Evolutionary conservation across 2,888 invertebrate species (phyloP).

Genomic region (Sesia bembeciformis): DNA sequence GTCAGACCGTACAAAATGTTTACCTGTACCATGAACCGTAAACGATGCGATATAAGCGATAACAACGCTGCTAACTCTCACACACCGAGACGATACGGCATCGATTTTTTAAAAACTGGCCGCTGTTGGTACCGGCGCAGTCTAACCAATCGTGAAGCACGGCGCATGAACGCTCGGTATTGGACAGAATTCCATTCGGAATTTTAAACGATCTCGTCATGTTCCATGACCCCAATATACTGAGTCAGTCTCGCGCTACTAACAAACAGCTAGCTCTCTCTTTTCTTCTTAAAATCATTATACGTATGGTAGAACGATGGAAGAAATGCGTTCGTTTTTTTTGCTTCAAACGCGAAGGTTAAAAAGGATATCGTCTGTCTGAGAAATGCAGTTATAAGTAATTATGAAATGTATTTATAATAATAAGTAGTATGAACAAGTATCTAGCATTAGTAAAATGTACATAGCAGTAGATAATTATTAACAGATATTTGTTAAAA

Average conservation of each 20-base stretch:
- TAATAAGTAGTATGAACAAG: neutral
- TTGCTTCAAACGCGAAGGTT: neutral
- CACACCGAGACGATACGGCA: conserved; percentile 23
- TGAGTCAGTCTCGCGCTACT: conserved; percentile 25
- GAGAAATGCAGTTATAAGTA: neutral
- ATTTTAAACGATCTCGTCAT: conserved; percentile 48
- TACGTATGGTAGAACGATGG: conserved; percentile 18
- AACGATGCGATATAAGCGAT: conserved; percentile 24
- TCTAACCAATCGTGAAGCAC: conserved; percentile 54
- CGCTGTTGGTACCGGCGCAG: conserved; percentile 37
- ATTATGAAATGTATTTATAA: neutral
- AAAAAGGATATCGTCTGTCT: neutral
- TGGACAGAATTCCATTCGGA: conserved; percentile 67
- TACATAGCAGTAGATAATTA: neutral
- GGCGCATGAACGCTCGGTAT: conserved; percentile 53
- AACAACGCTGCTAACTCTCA: conserved; percentile 15
- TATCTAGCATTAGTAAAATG: neutral
- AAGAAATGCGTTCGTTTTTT: conserved; percentile 34
- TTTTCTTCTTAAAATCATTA: conserved; percentile 28
- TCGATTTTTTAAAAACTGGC: conserved; percentile 39
- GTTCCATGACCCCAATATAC: conserved; percentile 67
- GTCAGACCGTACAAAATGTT: conserved; percentile 44
- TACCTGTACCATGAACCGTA: conserved; percentile 32
- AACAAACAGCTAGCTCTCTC: conserved; percentile 31
- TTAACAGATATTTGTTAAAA: no score